Base-by-base conservation (phyloP, 2,888 invertebrate genomes). In the Nomada goodeniana region DNA sequence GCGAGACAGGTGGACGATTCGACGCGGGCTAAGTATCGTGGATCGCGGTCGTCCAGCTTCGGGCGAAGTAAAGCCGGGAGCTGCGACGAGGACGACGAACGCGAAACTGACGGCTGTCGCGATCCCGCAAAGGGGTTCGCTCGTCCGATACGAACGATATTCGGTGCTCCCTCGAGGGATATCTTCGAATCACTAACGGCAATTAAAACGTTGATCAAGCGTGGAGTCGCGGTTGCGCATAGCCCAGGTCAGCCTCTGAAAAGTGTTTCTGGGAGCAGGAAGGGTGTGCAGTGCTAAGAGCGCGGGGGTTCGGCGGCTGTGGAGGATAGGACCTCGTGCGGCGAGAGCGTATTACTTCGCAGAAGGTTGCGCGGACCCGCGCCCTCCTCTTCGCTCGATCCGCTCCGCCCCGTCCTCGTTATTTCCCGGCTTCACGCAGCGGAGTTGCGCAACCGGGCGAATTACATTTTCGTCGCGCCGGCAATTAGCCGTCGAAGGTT, bases 331-430 rank as follows among this genome's bases (percentile, higher is more conserved):
- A 92, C 91, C 90, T 90, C 92, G 90, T 91, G 92, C 88, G 85
- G 92, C 84, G 92, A 90, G 92, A 91, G 91, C 90, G 91, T 91
- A 92, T 92, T 92, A 91, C 92, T 92, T 92, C 87, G 90, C 91
- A 91, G 91, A 90, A 91, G 91, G 90, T 88, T 89, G 87, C 88
- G 88, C 88, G 83, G 83, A 81, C 80, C 86, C 85, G 86, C 83
- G 86, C 83, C 83, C 88, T 86, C 68, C 79, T 82, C 84, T 84
- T 84, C 80, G 55, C 80, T 77, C 80, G 60, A 64, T 80, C 71
- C 74, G 78, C 4, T 42, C 50, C 57, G 65, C 83, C 72, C 64
- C 67, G 63, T 65, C 73, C 70, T 70, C 61, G 74, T 7, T 36
- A 36, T 36, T 36, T 7, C 7, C 73, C 81, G 1, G 15, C 13